Evolutionary conservation across 2,888 invertebrate species (phyloP), one percentile per base, ranked within the genome.

Genomic region (Therioaphis trifolii): DNA sequence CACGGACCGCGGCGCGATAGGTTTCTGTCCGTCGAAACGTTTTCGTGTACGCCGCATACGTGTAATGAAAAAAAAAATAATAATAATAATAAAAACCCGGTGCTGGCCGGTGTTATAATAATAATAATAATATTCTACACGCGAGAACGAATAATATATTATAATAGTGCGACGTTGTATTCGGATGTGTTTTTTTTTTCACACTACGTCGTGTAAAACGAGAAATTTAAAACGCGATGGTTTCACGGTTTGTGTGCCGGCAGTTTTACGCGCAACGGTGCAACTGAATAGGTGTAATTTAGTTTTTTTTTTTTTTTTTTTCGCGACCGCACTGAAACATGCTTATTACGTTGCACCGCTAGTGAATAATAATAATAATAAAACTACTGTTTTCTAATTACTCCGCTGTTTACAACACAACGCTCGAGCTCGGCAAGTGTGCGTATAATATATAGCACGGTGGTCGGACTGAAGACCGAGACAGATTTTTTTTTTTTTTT

Each of bases 381-480:
- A 18, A 55, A 46, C 78, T 55, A 85, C 78, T 84, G 84, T 85
- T 80, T 86, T 86, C 86, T 88, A 71, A 80, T 69, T 72, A 71
- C 58, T 61, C 18, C 40, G 72, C 55, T 55, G 40, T 80, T 55
- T 71, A 40, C 68, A 49, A 55, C 24, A 43, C 68, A 49, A 55
- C 24, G 27, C 18, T 11, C 21, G 49, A n/a, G 49, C 29, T 66
- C 15, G 15, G 4, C 4, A 27, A 21, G 66, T 66, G 66, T 29
- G n/a, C n/a, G n/a, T n/a, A n/a, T n/a, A n/a, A n/a, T n/a, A n/a
- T n/a, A n/a, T n/a, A 52, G 35, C 49, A 66, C n/a, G 24, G n/a
- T 58, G 43, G 58, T 75, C 5, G 12, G 18, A 58, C 18, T 7
- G 21, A 75, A 43, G 58, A 75, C 24, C 43, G 18, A 24, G 14